A percentile compares a stretch with the other conserved stretches of the same genome.
phyloP scores from a whole-genome alignment of 2,888 invertebrate species.

The Caenorhabditis sinica region DNA sequence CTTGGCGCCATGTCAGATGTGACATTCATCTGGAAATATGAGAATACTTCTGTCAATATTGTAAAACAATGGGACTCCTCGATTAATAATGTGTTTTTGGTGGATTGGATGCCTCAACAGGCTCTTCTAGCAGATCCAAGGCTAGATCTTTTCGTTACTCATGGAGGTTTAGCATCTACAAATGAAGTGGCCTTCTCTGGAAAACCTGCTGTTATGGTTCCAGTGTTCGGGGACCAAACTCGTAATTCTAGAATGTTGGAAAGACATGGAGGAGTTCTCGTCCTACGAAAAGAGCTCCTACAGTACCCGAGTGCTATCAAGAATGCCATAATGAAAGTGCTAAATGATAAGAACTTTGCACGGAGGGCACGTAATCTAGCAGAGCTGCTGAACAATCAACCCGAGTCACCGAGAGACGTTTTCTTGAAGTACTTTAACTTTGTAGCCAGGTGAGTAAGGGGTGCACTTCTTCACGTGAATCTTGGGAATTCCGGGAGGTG shows the following conservation, averaged over 20 bases:
- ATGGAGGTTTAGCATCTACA: conserved; percentile 64
- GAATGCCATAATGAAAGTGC: conserved; percentile 4
- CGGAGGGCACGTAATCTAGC: conserved; percentile 37
- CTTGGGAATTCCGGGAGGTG: neutral
- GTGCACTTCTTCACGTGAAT: conserved; percentile 32
- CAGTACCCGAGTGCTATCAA: conserved; percentile 17
- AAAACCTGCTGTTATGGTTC: conserved; percentile 56
- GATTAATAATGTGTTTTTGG: conserved; percentile 67
- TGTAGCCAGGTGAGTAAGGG: conserved; percentile 52
- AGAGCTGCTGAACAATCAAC: conserved; percentile 46
- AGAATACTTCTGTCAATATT: conserved; percentile 50
- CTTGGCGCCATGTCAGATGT: conserved; percentile 62
- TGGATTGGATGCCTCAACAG: conserved; percentile 74
- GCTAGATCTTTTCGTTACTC: conserved; percentile 63
- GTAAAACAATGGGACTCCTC: conserved; percentile 29
- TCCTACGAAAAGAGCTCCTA: conserved; percentile 53
- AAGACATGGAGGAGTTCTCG: conserved; percentile 53
- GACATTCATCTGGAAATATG: conserved; percentile 75
- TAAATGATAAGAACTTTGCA: conserved; percentile 33
- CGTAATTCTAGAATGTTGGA: conserved; percentile 59
- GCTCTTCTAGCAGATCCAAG: conserved; percentile 59
- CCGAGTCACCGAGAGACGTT: conserved; percentile 46
- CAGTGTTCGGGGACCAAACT: conserved; percentile 68
- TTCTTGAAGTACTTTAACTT: conserved; percentile 59
- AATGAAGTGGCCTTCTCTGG: conserved; percentile 64